Evolutionary conservation across 2,888 invertebrate genomes (phyloP).

Genomic region (Colletes collaris): DNA sequence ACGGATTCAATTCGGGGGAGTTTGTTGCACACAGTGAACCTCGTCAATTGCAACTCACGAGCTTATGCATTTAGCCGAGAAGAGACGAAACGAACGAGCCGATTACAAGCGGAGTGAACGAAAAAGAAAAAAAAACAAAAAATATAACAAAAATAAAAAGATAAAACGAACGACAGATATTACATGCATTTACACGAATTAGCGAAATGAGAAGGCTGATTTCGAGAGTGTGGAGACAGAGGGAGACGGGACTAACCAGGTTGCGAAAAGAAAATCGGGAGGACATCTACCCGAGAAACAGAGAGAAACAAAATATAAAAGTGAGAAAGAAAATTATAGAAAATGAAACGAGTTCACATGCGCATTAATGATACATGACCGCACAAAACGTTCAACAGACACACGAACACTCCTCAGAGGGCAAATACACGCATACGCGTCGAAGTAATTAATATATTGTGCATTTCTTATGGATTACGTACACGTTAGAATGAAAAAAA

Average conservation of each 20-base stretch:
- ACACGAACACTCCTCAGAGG: slow-evolving; percentile 37
- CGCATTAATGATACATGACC: slow-evolving; percentile 64
- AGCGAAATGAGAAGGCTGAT: slow-evolving; percentile 4
- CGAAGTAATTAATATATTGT: slow-evolving; percentile 48
- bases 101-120: slow-evolving; percentile 22
- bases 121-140: slow-evolving; percentile 10
- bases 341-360: slow-evolving; percentile 65
- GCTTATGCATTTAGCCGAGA: slow-evolving; percentile 67
- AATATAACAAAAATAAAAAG: background rate
- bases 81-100: slow-evolving; percentile 26
- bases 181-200: slow-evolving; percentile 2
- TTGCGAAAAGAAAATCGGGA: background rate
- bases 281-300: slow-evolving; percentile 3
- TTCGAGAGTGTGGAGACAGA: slow-evolving; percentile 20
- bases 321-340: background rate
- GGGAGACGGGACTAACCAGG: slow-evolving; percentile 25
- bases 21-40: slow-evolving; percentile 68
- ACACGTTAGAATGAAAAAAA: slow-evolving; percentile 42
- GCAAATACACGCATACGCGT: slow-evolving; percentile 33
- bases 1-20: slow-evolving; percentile 80
- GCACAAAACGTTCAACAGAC: slow-evolving; percentile 60
- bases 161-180: background rate
- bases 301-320: slow-evolving; percentile 23
- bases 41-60: slow-evolving; percentile 68
- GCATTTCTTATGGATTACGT: slow-evolving; percentile 72